phyloP scores from a whole-genome alignment of 2,113 vertebrate species.

The Hypomesus transpacificus region DNA sequence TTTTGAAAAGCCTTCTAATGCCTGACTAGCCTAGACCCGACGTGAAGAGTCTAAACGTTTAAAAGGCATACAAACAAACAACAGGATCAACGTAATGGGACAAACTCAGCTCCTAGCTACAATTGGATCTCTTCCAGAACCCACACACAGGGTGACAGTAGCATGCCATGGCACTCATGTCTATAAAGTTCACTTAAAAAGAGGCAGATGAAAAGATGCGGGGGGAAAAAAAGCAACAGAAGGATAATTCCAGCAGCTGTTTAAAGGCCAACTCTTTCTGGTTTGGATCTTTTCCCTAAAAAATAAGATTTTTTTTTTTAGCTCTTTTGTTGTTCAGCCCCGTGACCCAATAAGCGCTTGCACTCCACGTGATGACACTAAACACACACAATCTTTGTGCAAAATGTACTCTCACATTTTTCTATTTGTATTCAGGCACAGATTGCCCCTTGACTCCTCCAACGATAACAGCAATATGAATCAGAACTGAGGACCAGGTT shows the following conservation, averaged over 20 bases:
- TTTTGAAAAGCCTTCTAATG: conserved; percentile 47
- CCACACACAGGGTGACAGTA: conserved; percentile 34
- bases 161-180: conserved; percentile 39
- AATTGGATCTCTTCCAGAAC: conserved; percentile 37
- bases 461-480: conserved; percentile 62
- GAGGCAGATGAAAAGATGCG: background rate
- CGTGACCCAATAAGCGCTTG: conserved; percentile 54
- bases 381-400: conserved; percentile 14
- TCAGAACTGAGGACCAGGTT: conserved; percentile 63
- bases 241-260: conserved; percentile 43
- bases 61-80: conserved; percentile 17
- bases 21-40: conserved; percentile 44
- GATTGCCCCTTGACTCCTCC: conserved; percentile 30
- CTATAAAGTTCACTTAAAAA: conserved; percentile 28
- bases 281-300: conserved; percentile 38
- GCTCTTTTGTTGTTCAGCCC: conserved; percentile 28
- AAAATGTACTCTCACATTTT: too few species aligned
- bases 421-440: conserved; percentile 4
- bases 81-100: background rate
- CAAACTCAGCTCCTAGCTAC: background rate
- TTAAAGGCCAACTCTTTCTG: conserved; percentile 28
- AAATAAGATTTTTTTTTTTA: background rate
- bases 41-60: conserved; percentile 32
- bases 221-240: conserved; percentile 6
- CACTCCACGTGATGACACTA: conserved; percentile 46